phyloP scores from a whole-genome alignment of 2,113 vertebrate genomes.

The Enhydra lutris region DNA sequence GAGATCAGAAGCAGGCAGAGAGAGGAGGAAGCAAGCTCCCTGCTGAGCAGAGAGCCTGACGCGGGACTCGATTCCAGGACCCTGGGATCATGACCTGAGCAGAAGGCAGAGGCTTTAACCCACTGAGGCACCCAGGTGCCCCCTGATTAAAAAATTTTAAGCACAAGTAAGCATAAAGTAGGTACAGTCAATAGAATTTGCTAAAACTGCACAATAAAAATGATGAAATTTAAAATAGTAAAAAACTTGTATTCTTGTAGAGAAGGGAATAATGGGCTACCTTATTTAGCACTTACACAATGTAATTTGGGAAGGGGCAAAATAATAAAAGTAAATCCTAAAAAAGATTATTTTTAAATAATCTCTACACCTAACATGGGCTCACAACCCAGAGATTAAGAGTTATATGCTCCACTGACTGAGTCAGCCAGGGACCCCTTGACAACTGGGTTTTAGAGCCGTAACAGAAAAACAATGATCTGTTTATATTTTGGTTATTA shows the following conservation, averaged over 20 bases:
- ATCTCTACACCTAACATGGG: neutral
- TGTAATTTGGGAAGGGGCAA: neutral
- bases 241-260: neutral
- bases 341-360: neutral
- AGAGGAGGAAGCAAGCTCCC: too few relatives aligned
- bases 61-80: too few relatives aligned
- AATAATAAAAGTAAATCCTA: neutral
- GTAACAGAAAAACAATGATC: neutral
- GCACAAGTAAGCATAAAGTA: neutral
- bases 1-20: too few relatives aligned
- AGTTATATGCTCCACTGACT: neutral
- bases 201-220: neutral
- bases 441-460: neutral
- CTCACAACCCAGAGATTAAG: neutral
- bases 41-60: too few relatives aligned
- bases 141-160: neutral
- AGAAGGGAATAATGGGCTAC: neutral
- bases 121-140: too few relatives aligned
- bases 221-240: neutral
- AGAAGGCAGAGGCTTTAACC: too few relatives aligned
- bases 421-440: neutral
- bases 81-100: too few relatives aligned
- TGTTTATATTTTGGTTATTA: conserved; percentile 29
- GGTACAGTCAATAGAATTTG: neutral
- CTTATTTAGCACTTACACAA: neutral